phyloP scores from a whole-genome alignment of 2,113 vertebrate species.

The Phocoena phocoena region DNA sequence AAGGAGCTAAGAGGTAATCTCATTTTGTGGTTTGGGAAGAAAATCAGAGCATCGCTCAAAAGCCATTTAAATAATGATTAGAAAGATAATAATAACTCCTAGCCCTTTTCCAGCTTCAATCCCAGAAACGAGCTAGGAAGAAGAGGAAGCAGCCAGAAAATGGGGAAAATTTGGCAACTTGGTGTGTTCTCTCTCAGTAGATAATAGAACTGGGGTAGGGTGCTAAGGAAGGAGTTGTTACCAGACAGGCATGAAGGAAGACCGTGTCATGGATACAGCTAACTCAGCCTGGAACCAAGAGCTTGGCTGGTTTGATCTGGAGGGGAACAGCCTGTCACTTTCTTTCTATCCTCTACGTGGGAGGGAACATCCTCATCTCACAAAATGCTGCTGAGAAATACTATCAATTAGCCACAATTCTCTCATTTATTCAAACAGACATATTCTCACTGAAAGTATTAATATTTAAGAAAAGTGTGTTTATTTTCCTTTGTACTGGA shows the following conservation, averaged over 20 bases:
- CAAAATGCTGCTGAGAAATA: neutral
- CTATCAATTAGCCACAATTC: neutral
- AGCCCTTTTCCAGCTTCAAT: neutral
- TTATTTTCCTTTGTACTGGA: neutral
- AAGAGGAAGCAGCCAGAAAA: neutral
- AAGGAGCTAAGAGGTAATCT: neutral
- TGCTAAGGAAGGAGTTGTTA: neutral
- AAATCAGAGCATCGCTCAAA: conserved; percentile 14
- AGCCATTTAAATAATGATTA: conserved; percentile 28
- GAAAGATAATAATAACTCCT: neutral
- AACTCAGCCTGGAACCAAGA: neutral
- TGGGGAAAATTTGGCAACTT: neutral
- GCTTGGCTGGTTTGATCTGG: neutral
- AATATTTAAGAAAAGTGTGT: neutral
- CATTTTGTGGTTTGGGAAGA: neutral
- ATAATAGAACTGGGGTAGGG: neutral
- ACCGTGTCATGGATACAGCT: neutral
- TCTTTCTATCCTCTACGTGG: neutral
- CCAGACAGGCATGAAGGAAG: neutral
- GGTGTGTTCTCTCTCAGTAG: neutral
- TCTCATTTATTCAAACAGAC: conserved; percentile 20
- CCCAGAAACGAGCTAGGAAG: neutral
- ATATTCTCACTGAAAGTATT: neutral
- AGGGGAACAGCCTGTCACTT: neutral
- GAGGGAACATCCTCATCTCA: neutral